Conservation (phyloP, 1,140 invertebrate species). For the Mylabris phalerata region DNA sequence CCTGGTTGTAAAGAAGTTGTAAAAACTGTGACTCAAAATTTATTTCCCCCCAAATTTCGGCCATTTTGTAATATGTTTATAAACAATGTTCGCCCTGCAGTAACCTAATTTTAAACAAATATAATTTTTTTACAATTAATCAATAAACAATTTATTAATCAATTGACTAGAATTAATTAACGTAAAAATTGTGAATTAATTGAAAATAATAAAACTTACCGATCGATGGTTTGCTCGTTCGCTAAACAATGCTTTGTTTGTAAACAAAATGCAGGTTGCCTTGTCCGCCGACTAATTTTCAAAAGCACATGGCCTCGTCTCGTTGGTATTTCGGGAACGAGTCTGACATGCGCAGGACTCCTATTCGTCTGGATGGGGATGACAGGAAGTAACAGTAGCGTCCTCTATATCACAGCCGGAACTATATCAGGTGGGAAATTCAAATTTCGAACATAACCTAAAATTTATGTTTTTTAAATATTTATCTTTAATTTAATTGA, state of each 20-base stretch:
- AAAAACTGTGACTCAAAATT: too few species aligned
- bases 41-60: too few species aligned
- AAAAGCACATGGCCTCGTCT: constrained; percentile 36
- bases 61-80: too few species aligned
- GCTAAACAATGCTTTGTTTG: constrained; percentile 1
- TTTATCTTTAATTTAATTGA: background rate
- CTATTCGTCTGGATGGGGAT: constrained; percentile 38
- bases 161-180: too few species aligned
- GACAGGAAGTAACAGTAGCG: constrained; percentile 12
- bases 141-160: too few species aligned
- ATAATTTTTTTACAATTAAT: too few species aligned
- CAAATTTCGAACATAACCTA: background rate
- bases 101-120: too few species aligned
- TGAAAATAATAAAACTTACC: too few species aligned
- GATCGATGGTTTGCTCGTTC: too few species aligned
- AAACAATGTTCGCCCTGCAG: too few species aligned
- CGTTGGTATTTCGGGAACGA: constrained; percentile 31
- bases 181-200: too few species aligned
- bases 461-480: background rate
- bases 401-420: constrained; percentile 28
- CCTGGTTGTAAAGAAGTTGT: too few species aligned
- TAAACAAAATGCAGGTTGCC: constrained; percentile 21
- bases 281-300: constrained; percentile 14
- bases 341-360: constrained; percentile 36
- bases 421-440: constrained; percentile 27